Evolutionary conservation across 2,888 invertebrate genomes (phyloP).

Genomic region (Lasioglossum oenotherae): DNA sequence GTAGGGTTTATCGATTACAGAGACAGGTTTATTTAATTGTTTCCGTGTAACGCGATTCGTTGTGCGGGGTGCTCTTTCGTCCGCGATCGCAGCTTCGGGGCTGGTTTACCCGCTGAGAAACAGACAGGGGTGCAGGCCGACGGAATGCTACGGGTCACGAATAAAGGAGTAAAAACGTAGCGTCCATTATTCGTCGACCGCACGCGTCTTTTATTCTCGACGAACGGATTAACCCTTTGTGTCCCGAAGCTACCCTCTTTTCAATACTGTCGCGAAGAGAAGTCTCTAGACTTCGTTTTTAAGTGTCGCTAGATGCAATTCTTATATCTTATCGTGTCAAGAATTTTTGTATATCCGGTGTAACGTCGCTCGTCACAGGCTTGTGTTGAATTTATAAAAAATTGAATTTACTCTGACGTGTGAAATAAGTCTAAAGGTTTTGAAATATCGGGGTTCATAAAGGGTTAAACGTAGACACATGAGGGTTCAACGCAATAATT

Average conservation of each 20-base stretch:
- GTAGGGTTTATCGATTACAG: constrained; percentile 21
- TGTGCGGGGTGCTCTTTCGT: constrained; percentile 4
- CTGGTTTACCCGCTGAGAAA: background rate
- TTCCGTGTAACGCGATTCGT: constrained; percentile 26
- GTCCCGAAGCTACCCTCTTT: background rate
- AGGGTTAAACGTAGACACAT: too few species aligned
- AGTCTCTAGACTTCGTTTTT: background rate
- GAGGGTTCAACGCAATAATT: background rate
- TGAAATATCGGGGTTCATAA: background rate
- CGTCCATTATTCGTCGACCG: constrained; percentile 4
- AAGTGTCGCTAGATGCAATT: background rate
- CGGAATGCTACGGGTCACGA: background rate
- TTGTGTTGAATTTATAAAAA: background rate
- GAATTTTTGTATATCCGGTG: background rate
- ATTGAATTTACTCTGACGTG: background rate
- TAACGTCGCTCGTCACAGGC: background rate
- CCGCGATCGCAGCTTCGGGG: background rate
- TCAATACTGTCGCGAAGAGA: background rate
- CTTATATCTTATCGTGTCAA: background rate
- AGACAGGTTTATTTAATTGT: constrained; percentile 35
- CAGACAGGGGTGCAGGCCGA: background rate
- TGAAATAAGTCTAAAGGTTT: background rate
- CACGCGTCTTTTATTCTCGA: background rate
- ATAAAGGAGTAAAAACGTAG: background rate
- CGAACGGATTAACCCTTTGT: background rate